Conservation (phyloP, 2,113 vertebrate genomes). For the Columbina picui region DNA sequence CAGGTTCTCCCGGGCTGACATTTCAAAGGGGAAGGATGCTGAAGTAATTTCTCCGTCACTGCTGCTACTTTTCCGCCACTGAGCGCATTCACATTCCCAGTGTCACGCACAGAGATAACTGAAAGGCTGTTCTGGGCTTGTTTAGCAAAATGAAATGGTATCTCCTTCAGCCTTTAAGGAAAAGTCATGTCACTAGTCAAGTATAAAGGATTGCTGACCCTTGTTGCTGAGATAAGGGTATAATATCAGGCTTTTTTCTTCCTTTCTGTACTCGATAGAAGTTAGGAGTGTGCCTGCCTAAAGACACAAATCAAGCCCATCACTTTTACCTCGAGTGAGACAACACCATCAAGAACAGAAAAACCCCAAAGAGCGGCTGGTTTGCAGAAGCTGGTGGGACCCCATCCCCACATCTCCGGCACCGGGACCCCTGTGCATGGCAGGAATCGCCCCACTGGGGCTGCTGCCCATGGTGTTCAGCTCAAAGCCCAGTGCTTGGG, state of each 20-base stretch:
- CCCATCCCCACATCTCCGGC: neutral
- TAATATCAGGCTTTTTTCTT: neutral
- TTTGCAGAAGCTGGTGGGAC: neutral
- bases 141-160: conserved; percentile 38
- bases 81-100: neutral
- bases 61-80: neutral
- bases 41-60: neutral
- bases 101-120: neutral
- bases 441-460: rapidly evolving
- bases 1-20: neutral
- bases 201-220: neutral
- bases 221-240: conserved; percentile 24
- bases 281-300: neutral
- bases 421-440: rapidly evolving
- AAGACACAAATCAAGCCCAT: neutral
- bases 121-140: neutral
- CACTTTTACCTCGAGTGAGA: neutral
- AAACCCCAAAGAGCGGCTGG: neutral
- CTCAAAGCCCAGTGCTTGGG: neutral
- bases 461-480: neutral
- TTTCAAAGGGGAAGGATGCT: neutral
- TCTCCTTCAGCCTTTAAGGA: conserved; percentile 22
- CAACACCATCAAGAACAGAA: neutral
- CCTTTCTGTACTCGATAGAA: neutral
- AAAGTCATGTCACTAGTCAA: neutral